Base-by-base conservation (phyloP, 2,888 invertebrate species). In the Spisula solida region DNA sequence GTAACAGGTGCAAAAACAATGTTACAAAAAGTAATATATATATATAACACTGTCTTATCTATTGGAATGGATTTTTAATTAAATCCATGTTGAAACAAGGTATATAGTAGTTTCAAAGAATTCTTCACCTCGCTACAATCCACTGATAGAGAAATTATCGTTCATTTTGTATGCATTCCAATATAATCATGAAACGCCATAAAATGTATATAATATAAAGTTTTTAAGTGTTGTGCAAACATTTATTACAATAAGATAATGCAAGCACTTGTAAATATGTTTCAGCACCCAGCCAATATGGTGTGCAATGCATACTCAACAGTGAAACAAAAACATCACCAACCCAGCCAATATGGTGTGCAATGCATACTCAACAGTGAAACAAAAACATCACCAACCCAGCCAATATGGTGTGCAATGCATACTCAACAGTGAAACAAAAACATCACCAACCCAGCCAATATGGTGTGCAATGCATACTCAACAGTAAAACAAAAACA, bases 1-100 rank as follows among this genome's bases (percentile, higher is more conserved):
- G 85, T 0, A 85, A 85, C 85, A 78, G 79, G 79, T 85, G 85
- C 85, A 85, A 85, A n/a, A 75, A 85, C 85, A 85, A 85, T 85
- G 79, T 78, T 85, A 79, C 34, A 85, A 85, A 78, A 55, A 78
- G 10, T 29, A 31, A 25, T 75, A 55, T 85, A 48, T 70, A 84
- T 79, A 78, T 85, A 55, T 78, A 84, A 84, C 78, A 79, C 20
- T 41, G 14, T 85, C 85, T 85, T 85, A 85, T 85, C 85, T 79
- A n/a, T 79, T 31, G 55, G 56, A 41, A 85, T 79, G 85, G 55
- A 56, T 78, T 55, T 85, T 85, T 85, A 85, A 85, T 85, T 85
- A 85, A 85, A 85, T 55, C 55, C 85, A 85, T 85, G 85, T 55
- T 79, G 78, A 55, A 56, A 79, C 85, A 85, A 85, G 79, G n/a